These are phyloP conservation scores for Micoletzkya japonica DNA, from an alignment of 2,888 invertebrate genomes.

Conservation along the genomic window DNA sequence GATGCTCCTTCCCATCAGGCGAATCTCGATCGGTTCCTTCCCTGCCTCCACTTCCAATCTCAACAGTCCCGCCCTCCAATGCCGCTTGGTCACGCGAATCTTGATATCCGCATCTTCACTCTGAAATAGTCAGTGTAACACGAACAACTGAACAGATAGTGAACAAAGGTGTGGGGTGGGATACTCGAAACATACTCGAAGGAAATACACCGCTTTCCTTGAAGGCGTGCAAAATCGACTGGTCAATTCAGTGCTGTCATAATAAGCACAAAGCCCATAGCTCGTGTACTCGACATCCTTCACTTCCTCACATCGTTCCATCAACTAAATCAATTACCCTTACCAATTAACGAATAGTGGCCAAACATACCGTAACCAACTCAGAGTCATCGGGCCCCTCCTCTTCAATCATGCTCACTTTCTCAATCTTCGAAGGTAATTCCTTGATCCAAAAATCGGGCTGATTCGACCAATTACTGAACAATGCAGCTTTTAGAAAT, in stretches of 20 bases:
- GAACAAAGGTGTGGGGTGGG: background rate
- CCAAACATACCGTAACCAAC: background rate
- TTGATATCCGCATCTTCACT: slow-evolving; percentile 28
- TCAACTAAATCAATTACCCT: background rate
- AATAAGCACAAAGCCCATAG: slow-evolving; percentile 33
- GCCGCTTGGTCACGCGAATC: slow-evolving; percentile 32
- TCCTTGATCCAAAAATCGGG: slow-evolving; percentile 29
- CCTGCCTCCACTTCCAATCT: slow-evolving; percentile 37
- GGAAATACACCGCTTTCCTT: slow-evolving; percentile 19
- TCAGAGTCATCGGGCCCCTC: background rate
- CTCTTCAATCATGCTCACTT: slow-evolving; percentile 13
- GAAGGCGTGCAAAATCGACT: slow-evolving; percentile 29
- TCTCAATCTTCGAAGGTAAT: slow-evolving; percentile 9
- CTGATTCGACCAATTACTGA: slow-evolving; percentile 26
- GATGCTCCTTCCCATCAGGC: slow-evolving; percentile 15
- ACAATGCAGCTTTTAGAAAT: background rate
- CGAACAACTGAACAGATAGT: background rate
- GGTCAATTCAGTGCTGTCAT: slow-evolving; percentile 36
- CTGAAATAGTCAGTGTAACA: slow-evolving; percentile 20
- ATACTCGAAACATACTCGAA: background rate
- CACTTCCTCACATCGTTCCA: background rate
- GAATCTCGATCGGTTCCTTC: slow-evolving; percentile 27
- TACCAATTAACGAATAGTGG: slow-evolving; percentile 2
- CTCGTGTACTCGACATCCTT: slow-evolving; percentile 33
- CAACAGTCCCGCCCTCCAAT: slow-evolving; percentile 35